Conservation (phyloP, 2,888 invertebrate genomes). For the Rhorus exstirpatorius region DNA sequence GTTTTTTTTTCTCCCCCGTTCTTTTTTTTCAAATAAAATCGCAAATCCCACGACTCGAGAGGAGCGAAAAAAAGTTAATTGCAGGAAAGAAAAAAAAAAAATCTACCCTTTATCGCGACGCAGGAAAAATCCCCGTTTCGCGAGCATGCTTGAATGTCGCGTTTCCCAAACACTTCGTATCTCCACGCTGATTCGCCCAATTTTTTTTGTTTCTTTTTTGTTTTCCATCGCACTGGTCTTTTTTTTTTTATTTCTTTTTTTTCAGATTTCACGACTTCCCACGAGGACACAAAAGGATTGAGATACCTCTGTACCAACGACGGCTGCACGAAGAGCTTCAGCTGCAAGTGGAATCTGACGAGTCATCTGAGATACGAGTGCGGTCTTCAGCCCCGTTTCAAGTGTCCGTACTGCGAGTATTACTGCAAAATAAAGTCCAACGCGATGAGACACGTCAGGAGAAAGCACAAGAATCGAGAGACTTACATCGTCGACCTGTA, state of each 20-base stretch:
- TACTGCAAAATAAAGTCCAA: constrained; percentile 78
- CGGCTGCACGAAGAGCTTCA: constrained; percentile 71
- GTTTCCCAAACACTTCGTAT: too few species aligned
- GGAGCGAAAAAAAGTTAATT: too few species aligned
- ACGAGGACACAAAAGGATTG: background rate
- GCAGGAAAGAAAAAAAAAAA: background rate
- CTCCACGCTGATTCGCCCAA: too few species aligned
- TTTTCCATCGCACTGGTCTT: background rate
- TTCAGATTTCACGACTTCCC: constrained; percentile 31
- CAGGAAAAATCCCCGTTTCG: background rate
- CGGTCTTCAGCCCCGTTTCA: constrained; percentile 82
- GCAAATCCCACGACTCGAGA: too few species aligned
- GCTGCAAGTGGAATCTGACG: constrained; percentile 77
- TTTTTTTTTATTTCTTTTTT: constrained; percentile 30
- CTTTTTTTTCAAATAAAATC: too few species aligned
- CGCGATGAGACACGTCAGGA: constrained; percentile 78
- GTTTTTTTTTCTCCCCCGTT: too few species aligned
- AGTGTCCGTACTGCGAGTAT: constrained; percentile 80
- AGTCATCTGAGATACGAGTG: constrained; percentile 83
- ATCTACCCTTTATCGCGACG: background rate
- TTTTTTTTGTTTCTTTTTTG: too few species aligned
- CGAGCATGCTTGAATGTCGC: too few species aligned
- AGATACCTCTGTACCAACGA: constrained; percentile 58
- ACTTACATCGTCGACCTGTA: constrained; percentile 76
- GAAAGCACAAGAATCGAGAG: constrained; percentile 74